phyloP scores from a whole-genome alignment of 2,113 vertebrate genomes.

The Coryphaenoides rupestris region DNA sequence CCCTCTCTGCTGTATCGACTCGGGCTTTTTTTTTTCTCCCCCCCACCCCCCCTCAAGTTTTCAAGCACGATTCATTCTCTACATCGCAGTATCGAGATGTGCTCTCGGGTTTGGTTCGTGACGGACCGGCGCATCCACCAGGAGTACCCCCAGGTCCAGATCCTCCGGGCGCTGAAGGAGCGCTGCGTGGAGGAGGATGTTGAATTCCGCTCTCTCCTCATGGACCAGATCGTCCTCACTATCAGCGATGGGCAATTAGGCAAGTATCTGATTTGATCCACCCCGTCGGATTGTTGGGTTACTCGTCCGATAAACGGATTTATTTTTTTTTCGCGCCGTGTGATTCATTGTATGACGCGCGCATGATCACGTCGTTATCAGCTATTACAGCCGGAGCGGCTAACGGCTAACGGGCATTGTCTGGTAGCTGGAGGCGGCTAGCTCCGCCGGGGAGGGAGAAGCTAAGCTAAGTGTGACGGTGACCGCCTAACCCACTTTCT shows the following conservation, averaged over 20 bases:
- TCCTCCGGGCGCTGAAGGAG: slow-evolving; percentile 84
- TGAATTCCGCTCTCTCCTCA: slow-evolving; percentile 83
- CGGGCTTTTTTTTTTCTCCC: too few relatives aligned
- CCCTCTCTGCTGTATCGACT: slow-evolving; percentile 2
- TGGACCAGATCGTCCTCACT: slow-evolving; percentile 87
- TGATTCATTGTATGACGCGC: neutral
- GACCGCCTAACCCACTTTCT: slow-evolving; percentile 76
- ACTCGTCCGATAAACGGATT: too few relatives aligned
- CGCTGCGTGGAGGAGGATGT: slow-evolving; percentile 85
- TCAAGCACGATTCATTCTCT: neutral
- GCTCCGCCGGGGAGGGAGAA: slow-evolving; percentile 39
- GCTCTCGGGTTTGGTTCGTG: slow-evolving; percentile 85
- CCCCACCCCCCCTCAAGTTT: slow-evolving; percentile 17
- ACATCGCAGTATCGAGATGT: slow-evolving; percentile 67
- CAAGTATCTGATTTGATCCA: slow-evolving; percentile 64
- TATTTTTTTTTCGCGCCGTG: too few relatives aligned
- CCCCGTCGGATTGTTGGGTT: neutral
- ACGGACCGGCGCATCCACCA: slow-evolving; percentile 85
- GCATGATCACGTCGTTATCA: neutral
- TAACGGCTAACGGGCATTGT: slow-evolving; percentile 43
- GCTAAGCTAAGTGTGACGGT: slow-evolving; percentile 53
- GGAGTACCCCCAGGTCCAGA: slow-evolving; percentile 87
- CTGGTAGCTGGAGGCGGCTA: slow-evolving; percentile 30
- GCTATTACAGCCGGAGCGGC: neutral
- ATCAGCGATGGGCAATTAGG: slow-evolving; percentile 81